Evolutionary conservation across 2,797 vertebrate species (phyloP), one percentile per base, ranked within the genome.

Genomic region (Scyliorhinus canicula): DNA sequence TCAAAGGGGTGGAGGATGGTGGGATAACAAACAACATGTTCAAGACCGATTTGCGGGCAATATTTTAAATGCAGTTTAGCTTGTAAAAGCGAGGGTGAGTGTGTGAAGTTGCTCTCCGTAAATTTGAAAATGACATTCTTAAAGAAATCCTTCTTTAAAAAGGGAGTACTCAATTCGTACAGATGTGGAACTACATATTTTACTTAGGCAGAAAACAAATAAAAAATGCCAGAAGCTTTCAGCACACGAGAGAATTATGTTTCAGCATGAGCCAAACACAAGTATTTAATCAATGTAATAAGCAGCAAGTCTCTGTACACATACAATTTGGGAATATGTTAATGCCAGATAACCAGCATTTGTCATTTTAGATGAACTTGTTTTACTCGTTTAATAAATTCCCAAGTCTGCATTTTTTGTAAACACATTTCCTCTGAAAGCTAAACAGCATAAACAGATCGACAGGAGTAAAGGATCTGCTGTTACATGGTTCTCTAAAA

Each of bases 211-310:
- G 19, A 79, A 79, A 79, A 44, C n/a, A 44, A 79, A 19, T 79
- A 21, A 40, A 65, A 71, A 79, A 44, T 79, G 40, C 77, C 77
- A 79, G 40, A 40, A 24, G 77, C 16, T 7, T 79, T 79, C 77
- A n/a, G 16, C 16, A 35, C 35, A 24, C 44, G 52, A 69, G 91
- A 26, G 57, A 47, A 44, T 82, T 82, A 44, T 44, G 21, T 12
- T 21, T 21, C 47, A 40, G 40, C 19, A 6, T 82, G 19, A 82
- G 77, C n/a, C 77, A 82, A 82, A 82, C 77, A 82, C 40, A 44
- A 82, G 77, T 82, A 47, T 44, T 82, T 21, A 82, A 82, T 82
- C 77, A 82, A 82, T 82, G 40, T 82, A 82, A 82, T 82, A 82
- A 93, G 16, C 40, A 40, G 50, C 24, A 93, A 60, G 6, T 60